These are phyloP conservation scores for Ciconia boyciana DNA, from an alignment of 2,113 vertebrate genomes.

Conservation along the genomic window DNA sequence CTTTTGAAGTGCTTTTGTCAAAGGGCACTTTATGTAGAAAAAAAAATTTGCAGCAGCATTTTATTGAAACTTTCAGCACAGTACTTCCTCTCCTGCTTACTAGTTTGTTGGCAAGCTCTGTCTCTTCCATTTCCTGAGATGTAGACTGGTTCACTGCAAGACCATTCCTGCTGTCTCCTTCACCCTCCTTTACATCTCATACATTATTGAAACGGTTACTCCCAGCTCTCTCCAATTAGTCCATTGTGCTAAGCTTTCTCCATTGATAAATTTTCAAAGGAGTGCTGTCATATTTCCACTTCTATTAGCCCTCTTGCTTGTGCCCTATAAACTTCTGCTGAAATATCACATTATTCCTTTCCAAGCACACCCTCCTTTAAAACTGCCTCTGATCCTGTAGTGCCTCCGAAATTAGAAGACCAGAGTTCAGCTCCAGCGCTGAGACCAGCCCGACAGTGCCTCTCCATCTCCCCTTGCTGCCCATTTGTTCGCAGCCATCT, in stretches of 20 bases:
- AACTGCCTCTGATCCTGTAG: background rate
- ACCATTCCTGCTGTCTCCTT: background rate
- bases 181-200: background rate
- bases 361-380: background rate
- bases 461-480: background rate
- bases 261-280: background rate
- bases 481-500: background rate
- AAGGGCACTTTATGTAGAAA: background rate
- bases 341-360: background rate
- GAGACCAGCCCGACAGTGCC: accelerated
- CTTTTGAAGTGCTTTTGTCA: background rate
- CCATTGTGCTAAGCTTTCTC: background rate
- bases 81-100: background rate
- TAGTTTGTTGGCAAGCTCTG: background rate
- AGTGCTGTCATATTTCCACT: background rate
- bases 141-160: background rate
- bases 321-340: background rate
- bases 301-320: background rate
- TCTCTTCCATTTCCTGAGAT: background rate
- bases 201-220: background rate
- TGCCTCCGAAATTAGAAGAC: background rate
- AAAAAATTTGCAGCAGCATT: background rate
- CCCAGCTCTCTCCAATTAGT: background rate
- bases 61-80: background rate
- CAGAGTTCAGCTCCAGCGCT: accelerated